Conservation (phyloP, 2,113 vertebrate genomes). For the Mirounga angustirostris region DNA sequence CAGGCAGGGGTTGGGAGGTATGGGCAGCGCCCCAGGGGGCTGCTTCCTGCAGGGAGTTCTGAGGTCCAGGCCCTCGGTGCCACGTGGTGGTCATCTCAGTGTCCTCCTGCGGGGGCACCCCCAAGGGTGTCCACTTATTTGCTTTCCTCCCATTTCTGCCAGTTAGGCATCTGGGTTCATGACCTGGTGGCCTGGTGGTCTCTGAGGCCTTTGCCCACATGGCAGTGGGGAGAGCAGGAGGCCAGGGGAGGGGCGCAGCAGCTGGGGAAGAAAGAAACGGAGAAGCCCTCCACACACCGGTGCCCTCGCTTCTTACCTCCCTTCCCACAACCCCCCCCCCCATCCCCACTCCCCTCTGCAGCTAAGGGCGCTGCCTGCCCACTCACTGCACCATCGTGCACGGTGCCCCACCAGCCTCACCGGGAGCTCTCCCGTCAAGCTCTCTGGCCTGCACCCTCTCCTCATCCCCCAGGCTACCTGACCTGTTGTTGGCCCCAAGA, state of each 20-base stretch:
- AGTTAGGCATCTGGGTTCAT: rapidly evolving
- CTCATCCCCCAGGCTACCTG: not conserved
- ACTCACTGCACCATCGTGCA: not conserved
- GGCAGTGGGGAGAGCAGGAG: no score
- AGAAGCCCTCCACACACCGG: not conserved
- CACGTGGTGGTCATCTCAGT: not conserved
- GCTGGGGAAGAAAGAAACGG: not conserved
- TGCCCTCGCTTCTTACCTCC: not conserved
- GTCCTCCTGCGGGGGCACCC: not conserved
- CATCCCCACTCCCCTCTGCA: not conserved
- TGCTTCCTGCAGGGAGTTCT: not conserved
- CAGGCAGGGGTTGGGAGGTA: rapidly evolving
- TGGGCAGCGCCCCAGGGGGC: not conserved
- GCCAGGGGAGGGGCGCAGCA: not conserved
- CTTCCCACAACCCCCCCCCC: not conserved
- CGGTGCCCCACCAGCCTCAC: not conserved
- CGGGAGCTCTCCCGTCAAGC: not conserved
- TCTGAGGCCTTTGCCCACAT: not conserved
- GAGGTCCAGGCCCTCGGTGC: not conserved
- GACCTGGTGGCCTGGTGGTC: not conserved
- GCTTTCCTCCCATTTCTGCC: not conserved
- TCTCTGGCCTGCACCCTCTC: not conserved
- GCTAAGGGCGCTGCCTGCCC: not conserved
- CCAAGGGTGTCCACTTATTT: rapidly evolving
- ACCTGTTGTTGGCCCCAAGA: not conserved